Conservation (phyloP, 2,797 vertebrate genomes). For the Avahi laniger region DNA sequence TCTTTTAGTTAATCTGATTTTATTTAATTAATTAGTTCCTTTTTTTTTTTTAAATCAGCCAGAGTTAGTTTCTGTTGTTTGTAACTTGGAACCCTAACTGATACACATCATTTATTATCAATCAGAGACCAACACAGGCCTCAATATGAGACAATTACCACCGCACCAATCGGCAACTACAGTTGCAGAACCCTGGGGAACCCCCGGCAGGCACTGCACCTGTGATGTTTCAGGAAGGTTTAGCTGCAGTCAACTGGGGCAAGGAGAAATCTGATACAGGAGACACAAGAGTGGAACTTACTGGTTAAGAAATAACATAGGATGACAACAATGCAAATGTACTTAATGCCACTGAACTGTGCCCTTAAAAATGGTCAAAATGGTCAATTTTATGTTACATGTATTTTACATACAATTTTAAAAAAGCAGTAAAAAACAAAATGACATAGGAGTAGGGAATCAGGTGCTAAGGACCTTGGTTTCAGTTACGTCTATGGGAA, state of each 20-base stretch:
- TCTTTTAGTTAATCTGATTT: not conserved
- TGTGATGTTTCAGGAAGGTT: not conserved
- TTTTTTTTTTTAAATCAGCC: not conserved
- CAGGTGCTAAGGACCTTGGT: not conserved
- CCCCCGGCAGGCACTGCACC: fast-evolving
- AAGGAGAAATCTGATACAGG: not conserved
- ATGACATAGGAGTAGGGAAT: not conserved
- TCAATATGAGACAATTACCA: not conserved
- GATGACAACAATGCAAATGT: not conserved
- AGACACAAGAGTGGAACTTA: not conserved
- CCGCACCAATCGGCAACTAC: not conserved
- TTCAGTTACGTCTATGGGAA: not conserved
- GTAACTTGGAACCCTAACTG: not conserved
- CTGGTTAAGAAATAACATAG: not conserved
- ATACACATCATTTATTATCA: not conserved
- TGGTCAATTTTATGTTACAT: not conserved
- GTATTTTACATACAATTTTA: not conserved
- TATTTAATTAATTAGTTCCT: not conserved
- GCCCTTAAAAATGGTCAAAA: not conserved
- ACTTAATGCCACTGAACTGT: not conserved
- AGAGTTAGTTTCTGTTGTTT: not conserved
- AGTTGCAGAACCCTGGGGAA: not conserved
- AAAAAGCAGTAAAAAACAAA: not conserved
- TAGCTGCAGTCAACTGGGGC: not conserved
- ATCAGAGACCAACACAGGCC: not conserved